Percentiles rank a stretch among this genome's conserved stretches.
These are phyloP conservation scores for Antrozous pallidus DNA, from an alignment of 2,797 vertebrate species.

Conservation along the genomic window DNA sequence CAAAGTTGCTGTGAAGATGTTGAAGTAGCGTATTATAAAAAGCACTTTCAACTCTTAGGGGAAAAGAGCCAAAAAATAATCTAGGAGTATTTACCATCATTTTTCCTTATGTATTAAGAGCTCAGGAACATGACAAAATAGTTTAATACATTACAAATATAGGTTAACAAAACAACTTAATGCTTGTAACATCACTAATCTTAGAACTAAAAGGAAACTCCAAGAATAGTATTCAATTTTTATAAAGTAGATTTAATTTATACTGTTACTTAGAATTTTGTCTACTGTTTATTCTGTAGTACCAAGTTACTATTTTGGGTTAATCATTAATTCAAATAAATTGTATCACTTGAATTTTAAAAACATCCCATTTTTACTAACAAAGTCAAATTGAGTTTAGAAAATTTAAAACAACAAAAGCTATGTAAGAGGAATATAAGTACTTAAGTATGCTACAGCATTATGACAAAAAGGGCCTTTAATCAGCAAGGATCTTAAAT, in stretches of 20 bases:
- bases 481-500: constrained; percentile 7
- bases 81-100: neutral
- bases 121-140: constrained; percentile 27
- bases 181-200: neutral
- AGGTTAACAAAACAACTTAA: neutral
- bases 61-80: constrained; percentile 35
- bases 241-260: neutral
- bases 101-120: constrained; percentile 3
- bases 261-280: neutral
- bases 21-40: constrained; percentile 25
- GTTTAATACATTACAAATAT: constrained; percentile 38
- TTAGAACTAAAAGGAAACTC: constrained; percentile 1
- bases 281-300: neutral
- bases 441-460: neutral
- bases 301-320: neutral
- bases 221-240: neutral
- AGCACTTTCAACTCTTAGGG: constrained; percentile 32
- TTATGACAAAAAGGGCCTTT: neutral
- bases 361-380: neutral
- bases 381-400: neutral
- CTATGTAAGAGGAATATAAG: neutral
- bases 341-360: neutral
- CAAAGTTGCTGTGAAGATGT: neutral
- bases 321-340: constrained; percentile 20
- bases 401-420: constrained; percentile 6